Evolutionary conservation across 2,797 vertebrate genomes (phyloP), one percentile per base, ranked within the genome.

Genomic region (Sebastes itinus): DNA sequence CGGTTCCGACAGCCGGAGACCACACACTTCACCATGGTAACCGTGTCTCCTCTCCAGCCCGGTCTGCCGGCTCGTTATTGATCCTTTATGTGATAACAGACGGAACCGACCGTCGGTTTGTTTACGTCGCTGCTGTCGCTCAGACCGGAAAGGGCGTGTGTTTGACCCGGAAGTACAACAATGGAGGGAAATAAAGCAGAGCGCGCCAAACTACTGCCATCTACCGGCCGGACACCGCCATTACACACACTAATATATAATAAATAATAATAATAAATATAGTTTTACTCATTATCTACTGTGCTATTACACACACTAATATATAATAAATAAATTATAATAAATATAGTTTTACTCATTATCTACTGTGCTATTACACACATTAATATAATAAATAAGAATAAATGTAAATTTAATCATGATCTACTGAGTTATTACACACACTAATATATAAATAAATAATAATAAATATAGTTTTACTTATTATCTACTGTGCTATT

Each of bases 1-100:
- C 92, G 91, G 91, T 94, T 96, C 54, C 83, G 89, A 84, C 95
- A 96, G 10, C 93, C 93, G 4, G 92, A 87, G 3, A 96, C 95
- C 30, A 91, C 92, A 49, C 95, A 96, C 90, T 94, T 96, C 72
- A 93, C 94, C 95, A 96, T 96, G 66, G 1, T 65, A 12, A 27
- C 52, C 32, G 55, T 12, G 7, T 11, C 16, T 9, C 9, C 32
- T 11, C 10, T 4, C 10, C 32, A 33, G 32, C 32, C 32, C 32
- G 32, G 9, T 33, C 10, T 33, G 4, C 9, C 32, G 32, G 32
- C 32, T 33, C 10, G 32, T 33, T 33, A 11, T 10, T 4, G 32
- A 4, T 33, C 32, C 32, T 33, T 33, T 33, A 11, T 33, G 32
- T 11, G 9, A 4, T 11, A 11, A 33, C 32, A 10, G 32, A 33